Conservation (phyloP, 2,113 vertebrate species). For the Podarcis cretensis region DNA sequence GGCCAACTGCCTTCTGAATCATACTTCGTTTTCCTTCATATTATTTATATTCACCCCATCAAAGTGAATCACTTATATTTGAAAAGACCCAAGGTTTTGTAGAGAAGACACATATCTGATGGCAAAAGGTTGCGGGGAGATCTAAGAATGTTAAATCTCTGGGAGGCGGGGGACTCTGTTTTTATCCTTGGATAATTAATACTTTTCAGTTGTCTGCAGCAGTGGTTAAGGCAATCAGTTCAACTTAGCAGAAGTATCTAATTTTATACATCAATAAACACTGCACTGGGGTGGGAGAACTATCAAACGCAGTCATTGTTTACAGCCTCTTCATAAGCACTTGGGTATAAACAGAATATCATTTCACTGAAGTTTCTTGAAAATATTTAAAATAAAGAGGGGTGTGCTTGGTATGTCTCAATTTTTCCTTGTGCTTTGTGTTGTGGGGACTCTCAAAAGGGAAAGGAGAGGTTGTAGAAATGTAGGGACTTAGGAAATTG, state of each 20-base stretch:
- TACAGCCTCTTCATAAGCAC: constrained; percentile 54
- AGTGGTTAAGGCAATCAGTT: constrained; percentile 47
- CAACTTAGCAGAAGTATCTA: constrained; percentile 51
- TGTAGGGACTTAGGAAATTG: too few species aligned
- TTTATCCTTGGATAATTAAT: constrained; percentile 42
- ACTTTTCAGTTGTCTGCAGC: constrained; percentile 25
- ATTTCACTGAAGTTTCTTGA: constrained; percentile 43
- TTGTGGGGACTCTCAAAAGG: constrained; percentile 1
- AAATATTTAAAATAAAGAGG: constrained; percentile 41
- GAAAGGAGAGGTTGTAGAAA: neutral
- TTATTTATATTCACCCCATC: neutral
- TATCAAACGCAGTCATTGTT: constrained; percentile 42
- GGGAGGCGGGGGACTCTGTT: neutral
- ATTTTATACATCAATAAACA: constrained; percentile 66
- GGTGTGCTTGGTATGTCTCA: constrained; percentile 26
- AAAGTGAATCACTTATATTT: neutral
- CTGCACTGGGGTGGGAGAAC: constrained; percentile 23
- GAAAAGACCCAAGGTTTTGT: neutral
- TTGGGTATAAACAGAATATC: constrained; percentile 53
- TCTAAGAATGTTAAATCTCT: constrained; percentile 6
- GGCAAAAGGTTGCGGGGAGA: neutral
- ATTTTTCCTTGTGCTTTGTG: neutral
- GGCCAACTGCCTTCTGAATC: neutral
- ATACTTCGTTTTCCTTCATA: neutral
- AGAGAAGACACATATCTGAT: neutral